Base-by-base conservation (phyloP, 2,113 vertebrate species). In the Indicator maculatus region DNA sequence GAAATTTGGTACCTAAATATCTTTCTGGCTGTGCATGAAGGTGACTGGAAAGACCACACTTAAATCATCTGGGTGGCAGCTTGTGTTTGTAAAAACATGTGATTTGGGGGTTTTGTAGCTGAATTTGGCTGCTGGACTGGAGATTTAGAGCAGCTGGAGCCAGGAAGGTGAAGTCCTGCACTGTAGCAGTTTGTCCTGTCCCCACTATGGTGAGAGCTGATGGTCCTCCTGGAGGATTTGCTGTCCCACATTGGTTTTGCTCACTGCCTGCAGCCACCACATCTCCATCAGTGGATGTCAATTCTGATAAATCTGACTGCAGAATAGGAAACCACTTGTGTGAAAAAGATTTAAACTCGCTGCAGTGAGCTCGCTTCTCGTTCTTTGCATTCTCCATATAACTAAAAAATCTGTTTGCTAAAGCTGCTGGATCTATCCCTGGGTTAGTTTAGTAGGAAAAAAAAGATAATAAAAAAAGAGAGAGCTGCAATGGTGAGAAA, bases 121-220 rank as follows among this genome's bases (percentile, higher is more conserved):
- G 60, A 41, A 20, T 7, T 23, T 73, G 39, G 6, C 41, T 56
- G 64, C 13, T 55, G 83, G 39, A 7, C 21, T 71, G 52, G 55
- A 47, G 14, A 27, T 7, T 39, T 28, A 47, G 41, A 66, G 66
- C 41, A 47, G 9, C 12, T n/a, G 30, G 44, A 53, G 55, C 28
- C 41, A 27, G 50, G 84, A 44, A 31, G 14, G 26, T 67, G 41
- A 75, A 31, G 31, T 61, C 33, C 39, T 50, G 8, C 28, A 28
- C 55, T 65, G 60, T 3, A 9, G 23, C 10, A 41, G 1, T 75
- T 69, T 72, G 19, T 73, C 60, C 56, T 50, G 38, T 30, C 45
- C 53, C 23, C 0, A 0, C 16, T 15, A 20, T 0, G 1, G 27
- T 5, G 12, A 45, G 30, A 38, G n/a, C 31, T 59, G 70, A 16